Base-by-base conservation (phyloP, 1,140 invertebrate species). In the Acromyrmex heyeri region DNA sequence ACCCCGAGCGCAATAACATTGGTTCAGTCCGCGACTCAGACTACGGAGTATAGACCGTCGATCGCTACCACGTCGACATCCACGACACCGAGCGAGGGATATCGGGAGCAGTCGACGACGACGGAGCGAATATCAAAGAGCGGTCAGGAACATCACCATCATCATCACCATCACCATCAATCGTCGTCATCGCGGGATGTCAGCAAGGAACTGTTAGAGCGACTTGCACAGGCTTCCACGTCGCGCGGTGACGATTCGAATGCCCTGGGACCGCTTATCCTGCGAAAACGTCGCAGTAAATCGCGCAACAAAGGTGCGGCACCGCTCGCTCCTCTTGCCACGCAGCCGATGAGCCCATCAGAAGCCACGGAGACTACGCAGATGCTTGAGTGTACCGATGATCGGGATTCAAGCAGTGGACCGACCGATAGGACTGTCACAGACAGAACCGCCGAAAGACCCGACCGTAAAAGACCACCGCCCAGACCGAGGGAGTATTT, bases 211-310 rank as follows among this genome's bases (percentile, higher is more conserved):
- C 78, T 95, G 16, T 24, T 96, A 73, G 95, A 95, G 86, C 93
- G 95, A 91, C 94, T 94, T 83, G 93, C 92, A 65, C 95, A 93
- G 94, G 96, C 92, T 93, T 96, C 92, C 95, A 96, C 94, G 7
- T 93, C 92, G 3, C 78, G 94, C 18, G 92, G 93, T 6, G 94
- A 94, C 5, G 93, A 93, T 27, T 90, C 90, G 0, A 88, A 88
- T 21, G 92, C 91, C 83, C 95, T 97, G 76, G 97, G 97, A 18
- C 96, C 96, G 50, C 93, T 97, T 59, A 96, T 97, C 90, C 94
- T 97, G 57, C 95, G 96, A 59, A 97, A 97, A 91, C 95, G 97
- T 88, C 95, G 97, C 81, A 97, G 97, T 91, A 97, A 97, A 95
- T 97, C 96, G 88, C 95, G 97, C 59, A 96, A 96, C 67, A 96